Percentiles rank a stretch among this genome's conserved stretches.
phyloP scores from a whole-genome alignment of 1,140 invertebrate species.

The Cotesia chilonis region DNA sequence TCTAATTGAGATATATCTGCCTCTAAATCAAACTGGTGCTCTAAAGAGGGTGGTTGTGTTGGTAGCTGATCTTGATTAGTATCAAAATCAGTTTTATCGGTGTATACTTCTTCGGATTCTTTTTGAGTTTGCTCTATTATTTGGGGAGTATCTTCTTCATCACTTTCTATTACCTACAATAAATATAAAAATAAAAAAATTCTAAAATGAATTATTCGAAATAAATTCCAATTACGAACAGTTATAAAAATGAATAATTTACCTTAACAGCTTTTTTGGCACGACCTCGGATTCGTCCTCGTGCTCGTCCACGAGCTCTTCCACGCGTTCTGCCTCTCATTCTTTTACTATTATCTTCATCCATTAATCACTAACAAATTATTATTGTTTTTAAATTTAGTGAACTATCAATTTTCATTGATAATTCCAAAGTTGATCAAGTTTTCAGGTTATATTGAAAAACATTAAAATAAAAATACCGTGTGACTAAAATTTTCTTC shows the following conservation, averaged over 20 bases:
- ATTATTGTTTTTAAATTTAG: too few species aligned
- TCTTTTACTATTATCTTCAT: constrained; percentile 59
- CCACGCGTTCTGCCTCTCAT: constrained; percentile 67
- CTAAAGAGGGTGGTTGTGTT: constrained; percentile 51
- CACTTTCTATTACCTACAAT: constrained; percentile 12
- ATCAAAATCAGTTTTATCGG: constrained; percentile 56
- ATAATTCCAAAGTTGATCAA: too few species aligned
- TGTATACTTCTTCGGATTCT: constrained; percentile 50
- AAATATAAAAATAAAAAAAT: constrained; percentile 2
- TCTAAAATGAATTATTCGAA: constrained; percentile 10
- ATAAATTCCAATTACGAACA: constrained; percentile 16
- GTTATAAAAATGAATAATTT: constrained; percentile 31
- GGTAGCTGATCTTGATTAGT: constrained; percentile 53
- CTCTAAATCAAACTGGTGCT: constrained; percentile 83
- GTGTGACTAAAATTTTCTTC: too few species aligned
- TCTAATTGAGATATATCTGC: constrained; percentile 89
- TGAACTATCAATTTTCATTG: too few species aligned
- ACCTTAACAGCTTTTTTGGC: constrained; percentile 78
- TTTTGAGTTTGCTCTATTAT: constrained; percentile 62
- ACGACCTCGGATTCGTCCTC: constrained; percentile 73
- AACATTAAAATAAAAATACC: too few species aligned
- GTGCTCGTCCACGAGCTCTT: constrained; percentile 73
- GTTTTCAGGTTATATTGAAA: too few species aligned
- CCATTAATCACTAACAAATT: constrained; percentile 45
- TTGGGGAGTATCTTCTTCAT: constrained; percentile 23